Evolutionary conservation across 1,140 invertebrate genomes (phyloP).

Genomic region (Drosophila prosaltans): DNA sequence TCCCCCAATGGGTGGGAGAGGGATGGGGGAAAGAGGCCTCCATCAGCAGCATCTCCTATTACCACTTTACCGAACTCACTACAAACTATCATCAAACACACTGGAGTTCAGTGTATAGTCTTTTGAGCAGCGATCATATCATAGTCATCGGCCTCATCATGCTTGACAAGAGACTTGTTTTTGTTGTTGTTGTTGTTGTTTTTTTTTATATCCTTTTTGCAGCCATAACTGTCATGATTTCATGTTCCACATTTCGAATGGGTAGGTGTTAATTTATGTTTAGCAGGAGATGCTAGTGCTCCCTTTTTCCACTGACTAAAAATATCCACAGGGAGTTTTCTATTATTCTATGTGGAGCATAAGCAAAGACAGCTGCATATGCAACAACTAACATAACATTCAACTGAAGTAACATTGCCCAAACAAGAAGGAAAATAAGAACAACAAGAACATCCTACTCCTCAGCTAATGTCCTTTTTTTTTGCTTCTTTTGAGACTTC

Average conservation of each 20-base stretch:
- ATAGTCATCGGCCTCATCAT: constrained; percentile 30
- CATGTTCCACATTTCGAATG: constrained; percentile 39
- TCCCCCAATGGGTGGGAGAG: background rate
- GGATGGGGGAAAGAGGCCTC: too few species aligned
- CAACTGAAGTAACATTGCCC: constrained; percentile 39
- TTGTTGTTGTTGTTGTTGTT: constrained; percentile 8
- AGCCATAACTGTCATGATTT: constrained; percentile 74
- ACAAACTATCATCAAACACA: constrained; percentile 41
- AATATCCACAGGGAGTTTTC: constrained; percentile 33
- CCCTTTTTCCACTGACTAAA: constrained; percentile 8
- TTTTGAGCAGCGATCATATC: constrained; percentile 1
- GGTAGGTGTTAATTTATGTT: constrained; percentile 78
- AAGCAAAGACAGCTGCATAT: constrained; percentile 49
- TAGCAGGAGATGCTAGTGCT: constrained; percentile 27
- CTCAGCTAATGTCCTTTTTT: constrained; percentile 36
- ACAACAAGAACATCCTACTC: constrained; percentile 46
- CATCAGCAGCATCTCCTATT: constrained; percentile 7
- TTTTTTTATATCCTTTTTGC: constrained; percentile 60
- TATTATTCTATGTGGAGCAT: constrained; percentile 56
- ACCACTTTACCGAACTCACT: constrained; percentile 20
- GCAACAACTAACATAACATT: constrained; percentile 30
- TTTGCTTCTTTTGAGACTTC: constrained; percentile 35
- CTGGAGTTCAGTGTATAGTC: background rate
- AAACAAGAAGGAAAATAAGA: constrained; percentile 43
- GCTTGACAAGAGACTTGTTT: constrained; percentile 32